These are phyloP conservation scores for Microtus oregoni DNA, from an alignment of 2,113 vertebrate species.

Conservation along the genomic window DNA sequence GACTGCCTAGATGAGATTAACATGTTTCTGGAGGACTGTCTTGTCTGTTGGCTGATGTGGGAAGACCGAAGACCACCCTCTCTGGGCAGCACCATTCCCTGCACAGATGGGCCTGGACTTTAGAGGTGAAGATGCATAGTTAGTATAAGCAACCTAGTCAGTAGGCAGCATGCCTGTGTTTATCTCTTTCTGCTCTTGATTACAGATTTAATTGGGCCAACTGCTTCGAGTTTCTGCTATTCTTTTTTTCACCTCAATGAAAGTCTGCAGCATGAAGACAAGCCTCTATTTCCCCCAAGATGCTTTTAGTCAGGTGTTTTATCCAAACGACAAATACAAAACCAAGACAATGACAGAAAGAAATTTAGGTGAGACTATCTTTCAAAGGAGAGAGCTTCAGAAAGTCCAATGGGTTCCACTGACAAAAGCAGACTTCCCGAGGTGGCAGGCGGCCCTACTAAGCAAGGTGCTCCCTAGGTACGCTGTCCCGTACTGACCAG, in stretches of 20 bases:
- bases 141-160: not conserved
- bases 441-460: constrained; percentile 19
- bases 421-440: constrained; percentile 72
- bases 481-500: not conserved
- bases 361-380: constrained; percentile 72
- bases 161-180: not conserved
- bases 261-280: not conserved
- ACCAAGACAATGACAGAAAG: constrained; percentile 70
- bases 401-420: constrained; percentile 30
- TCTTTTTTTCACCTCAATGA: not conserved
- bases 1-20: not conserved
- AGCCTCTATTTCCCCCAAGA: not conserved
- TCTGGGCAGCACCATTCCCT: not conserved
- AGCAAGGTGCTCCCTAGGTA: not conserved
- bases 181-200: not conserved
- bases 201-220: not conserved
- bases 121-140: not conserved
- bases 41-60: no score
- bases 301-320: not conserved
- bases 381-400: constrained; percentile 64
- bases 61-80: not conserved
- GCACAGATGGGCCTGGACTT: not conserved
- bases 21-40: no score
- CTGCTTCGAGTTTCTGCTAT: not conserved
- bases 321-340: not conserved